Base-by-base conservation (phyloP, 2,113 vertebrate species). In the Rhipidura dahli region DNA sequence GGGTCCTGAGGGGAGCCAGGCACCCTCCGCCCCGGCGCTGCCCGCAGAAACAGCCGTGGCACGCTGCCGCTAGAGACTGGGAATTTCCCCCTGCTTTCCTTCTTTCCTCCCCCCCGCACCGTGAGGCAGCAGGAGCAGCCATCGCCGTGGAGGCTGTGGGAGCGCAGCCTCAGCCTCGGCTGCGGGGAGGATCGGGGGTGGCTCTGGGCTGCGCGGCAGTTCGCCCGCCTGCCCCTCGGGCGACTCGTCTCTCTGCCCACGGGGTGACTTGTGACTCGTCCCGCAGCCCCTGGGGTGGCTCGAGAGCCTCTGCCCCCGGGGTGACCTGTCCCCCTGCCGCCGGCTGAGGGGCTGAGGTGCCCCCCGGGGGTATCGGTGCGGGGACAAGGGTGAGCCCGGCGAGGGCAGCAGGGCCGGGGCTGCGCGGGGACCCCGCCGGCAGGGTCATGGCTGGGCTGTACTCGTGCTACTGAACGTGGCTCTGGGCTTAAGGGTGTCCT, bases 101-200 rank as follows among this genome's bases (percentile, higher is more conserved):
- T 39, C 24, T 42, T 40, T 15, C 28, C 59, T 24, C 42, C 37
- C 40, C 35, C 37, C 37, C 26, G 30, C 78, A 15, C 24, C 79
- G 54, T 86, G 91, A 96, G 89, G 91, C 89, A 78, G 93, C 90
- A 75, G 47, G 53, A 57, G 70, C 90, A 83, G 89, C 94, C 91
- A 81, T 88, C 49, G 84, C 61, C 63, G 60, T 15, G 4, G 35
- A 49, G 59, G 21, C 44, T 50, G 39, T 12, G 65, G 57, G 81
- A 70, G 68, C 49, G 8, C 59, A 51, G 77, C 42, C 45, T 45
- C 21, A 60, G 47, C 51, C 50, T 35, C 10, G 19, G 37, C 76
- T 86, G 9, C 26, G 7, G 59, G 26, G 33, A 47, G 31, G 27
- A 6, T 28, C 23, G 17, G 6, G 28, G 56, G 11, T 9, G 60